Conservation (phyloP, 2,797 vertebrate species). For the Rhinogobio ventralis region DNA sequence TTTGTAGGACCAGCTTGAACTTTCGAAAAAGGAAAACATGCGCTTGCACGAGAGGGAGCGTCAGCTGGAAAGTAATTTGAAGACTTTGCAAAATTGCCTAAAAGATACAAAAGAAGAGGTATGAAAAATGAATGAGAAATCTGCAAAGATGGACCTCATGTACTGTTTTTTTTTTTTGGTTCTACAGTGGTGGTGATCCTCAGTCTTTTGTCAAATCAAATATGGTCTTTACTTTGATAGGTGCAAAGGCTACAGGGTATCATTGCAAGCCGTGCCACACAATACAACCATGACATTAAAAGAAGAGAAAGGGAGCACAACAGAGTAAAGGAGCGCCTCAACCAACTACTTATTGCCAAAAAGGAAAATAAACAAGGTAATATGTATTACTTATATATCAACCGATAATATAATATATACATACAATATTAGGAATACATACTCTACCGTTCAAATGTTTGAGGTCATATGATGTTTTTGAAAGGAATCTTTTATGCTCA, state of each 20-base stretch:
- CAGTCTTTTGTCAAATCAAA: neutral
- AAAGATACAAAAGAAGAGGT: constrained; percentile 99
- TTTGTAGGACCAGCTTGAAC: constrained; percentile 88
- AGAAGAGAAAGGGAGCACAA: constrained; percentile 95
- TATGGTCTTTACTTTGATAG: constrained; percentile 69
- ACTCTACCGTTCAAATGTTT: neutral
- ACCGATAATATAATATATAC: neutral
- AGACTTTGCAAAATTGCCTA: constrained; percentile 88
- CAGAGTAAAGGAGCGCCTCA: constrained; percentile 93
- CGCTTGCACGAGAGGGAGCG: constrained; percentile 91
- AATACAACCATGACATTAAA: constrained; percentile 97
- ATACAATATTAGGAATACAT: neutral
- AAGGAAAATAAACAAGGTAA: constrained; percentile 93
- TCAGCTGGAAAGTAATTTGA: constrained; percentile 89
- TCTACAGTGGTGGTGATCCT: neutral
- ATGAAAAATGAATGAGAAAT: constrained; percentile 40
- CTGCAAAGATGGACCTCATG: neutral
- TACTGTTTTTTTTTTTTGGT: neutral
- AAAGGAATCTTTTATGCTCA: neutral
- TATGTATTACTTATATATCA: neutral
- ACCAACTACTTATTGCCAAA: constrained; percentile 92
- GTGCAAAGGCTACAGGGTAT: constrained; percentile 94
- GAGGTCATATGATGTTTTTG: neutral
- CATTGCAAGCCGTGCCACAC: constrained; percentile 91
- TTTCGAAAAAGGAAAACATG: constrained; percentile 87